These are phyloP conservation scores for Tinamus major DNA, from an alignment of 2,797 vertebrate species.

Conservation along the genomic window DNA sequence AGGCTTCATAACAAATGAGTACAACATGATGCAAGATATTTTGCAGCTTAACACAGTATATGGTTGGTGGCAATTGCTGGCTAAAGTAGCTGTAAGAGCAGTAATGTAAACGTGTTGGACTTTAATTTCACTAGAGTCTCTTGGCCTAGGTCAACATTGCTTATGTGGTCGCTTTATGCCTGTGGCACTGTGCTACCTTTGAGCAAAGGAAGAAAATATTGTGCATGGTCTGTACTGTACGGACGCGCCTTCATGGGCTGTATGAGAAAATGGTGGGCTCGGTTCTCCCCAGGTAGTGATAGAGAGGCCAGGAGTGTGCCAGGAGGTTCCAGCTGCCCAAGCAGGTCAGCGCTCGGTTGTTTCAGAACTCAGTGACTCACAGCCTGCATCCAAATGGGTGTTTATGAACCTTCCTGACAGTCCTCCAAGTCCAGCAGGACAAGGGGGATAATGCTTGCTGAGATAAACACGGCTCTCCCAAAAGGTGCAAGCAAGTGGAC, in stretches of 20 bases:
- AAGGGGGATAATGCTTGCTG: background rate
- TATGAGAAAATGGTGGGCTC: background rate
- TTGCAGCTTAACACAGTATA: background rate
- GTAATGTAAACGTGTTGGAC: background rate
- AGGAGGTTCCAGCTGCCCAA: background rate
- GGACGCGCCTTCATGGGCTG: background rate
- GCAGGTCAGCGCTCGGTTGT: background rate
- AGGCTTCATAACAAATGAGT: background rate
- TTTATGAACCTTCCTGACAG: background rate
- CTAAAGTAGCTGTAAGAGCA: background rate
- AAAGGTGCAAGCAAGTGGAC: background rate
- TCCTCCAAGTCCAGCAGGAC: background rate
- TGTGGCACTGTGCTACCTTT: background rate
- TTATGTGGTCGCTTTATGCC: background rate
- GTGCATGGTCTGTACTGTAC: background rate
- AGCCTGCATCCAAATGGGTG: background rate
- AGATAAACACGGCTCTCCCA: background rate
- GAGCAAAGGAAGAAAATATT: background rate
- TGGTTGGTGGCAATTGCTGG: background rate
- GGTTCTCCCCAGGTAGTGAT: background rate
- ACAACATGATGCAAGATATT: background rate
- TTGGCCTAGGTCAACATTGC: background rate
- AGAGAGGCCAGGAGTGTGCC: rapidly evolving
- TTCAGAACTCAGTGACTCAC: background rate
- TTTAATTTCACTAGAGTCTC: background rate